phyloP scores from a whole-genome alignment of 2,113 vertebrate species.

The Charadrius vociferus region DNA sequence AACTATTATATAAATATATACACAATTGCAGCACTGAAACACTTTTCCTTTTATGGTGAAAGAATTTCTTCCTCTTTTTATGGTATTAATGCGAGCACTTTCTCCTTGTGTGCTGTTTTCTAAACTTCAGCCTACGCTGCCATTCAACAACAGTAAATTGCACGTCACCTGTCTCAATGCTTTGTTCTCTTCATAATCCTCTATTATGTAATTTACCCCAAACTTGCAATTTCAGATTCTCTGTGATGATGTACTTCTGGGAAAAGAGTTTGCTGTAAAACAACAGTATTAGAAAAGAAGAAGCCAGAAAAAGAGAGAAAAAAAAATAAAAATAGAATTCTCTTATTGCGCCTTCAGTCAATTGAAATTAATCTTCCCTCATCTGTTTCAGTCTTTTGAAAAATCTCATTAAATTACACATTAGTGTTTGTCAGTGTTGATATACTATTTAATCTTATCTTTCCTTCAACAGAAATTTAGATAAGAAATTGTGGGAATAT shows the following conservation, averaged over 20 bases:
- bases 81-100: neutral
- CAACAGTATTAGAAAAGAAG: neutral
- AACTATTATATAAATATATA: neutral
- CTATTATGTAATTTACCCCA: neutral
- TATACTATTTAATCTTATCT: neutral
- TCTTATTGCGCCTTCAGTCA: neutral
- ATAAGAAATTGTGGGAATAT: no score
- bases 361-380: neutral
- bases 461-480: neutral
- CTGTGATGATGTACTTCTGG: neutral
- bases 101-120: neutral
- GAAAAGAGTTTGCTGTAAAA: neutral
- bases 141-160: neutral
- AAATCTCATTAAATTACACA: neutral
- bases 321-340: neutral
- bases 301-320: neutral
- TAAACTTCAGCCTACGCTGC: neutral
- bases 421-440: neutral
- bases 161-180: neutral
- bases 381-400: neutral
- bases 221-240: neutral
- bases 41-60: neutral
- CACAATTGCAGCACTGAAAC: neutral
- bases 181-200: neutral
- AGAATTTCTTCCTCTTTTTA: neutral